These are phyloP conservation scores for Notocelia uddmanniana DNA, from an alignment of 2,888 invertebrate genomes.

Conservation along the genomic window DNA sequence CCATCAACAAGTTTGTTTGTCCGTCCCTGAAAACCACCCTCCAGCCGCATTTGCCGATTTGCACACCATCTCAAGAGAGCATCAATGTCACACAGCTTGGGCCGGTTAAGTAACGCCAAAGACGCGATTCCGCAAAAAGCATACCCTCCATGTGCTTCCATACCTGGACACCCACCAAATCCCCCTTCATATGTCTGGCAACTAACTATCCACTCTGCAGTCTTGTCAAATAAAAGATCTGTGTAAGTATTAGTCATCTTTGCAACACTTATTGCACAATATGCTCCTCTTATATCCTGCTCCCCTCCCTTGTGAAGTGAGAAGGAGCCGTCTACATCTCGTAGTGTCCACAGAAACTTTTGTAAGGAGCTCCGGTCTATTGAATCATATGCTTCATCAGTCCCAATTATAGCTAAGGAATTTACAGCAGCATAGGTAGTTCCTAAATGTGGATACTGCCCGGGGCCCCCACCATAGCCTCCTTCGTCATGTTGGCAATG, in stretches of 20 bases:
- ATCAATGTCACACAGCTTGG: slow-evolving; percentile 90
- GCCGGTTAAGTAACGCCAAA: slow-evolving; percentile 92
- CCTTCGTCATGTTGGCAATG: slow-evolving; percentile 92
- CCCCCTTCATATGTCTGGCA: slow-evolving; percentile 99
- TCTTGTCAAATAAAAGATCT: slow-evolving; percentile 92
- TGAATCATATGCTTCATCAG: slow-evolving; percentile 93
- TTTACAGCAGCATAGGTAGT: slow-evolving; percentile 99
- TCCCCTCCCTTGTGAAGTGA: slow-evolving; percentile 97
- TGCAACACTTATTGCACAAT: slow-evolving; percentile 97
- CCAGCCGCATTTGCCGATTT: slow-evolving; percentile 96
- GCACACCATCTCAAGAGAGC: slow-evolving; percentile 94
- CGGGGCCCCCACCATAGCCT: slow-evolving; percentile 98
- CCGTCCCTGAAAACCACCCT: slow-evolving; percentile 99
- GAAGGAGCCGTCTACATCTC: slow-evolving; percentile 95
- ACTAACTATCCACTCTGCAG: slow-evolving; percentile 96
- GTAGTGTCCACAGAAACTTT: slow-evolving; percentile 92
- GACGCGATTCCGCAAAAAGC: slow-evolving; percentile 98
- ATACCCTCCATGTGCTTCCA: slow-evolving; percentile 99
- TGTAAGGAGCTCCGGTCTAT: slow-evolving; percentile 92
- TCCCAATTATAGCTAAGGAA: slow-evolving; percentile 95
- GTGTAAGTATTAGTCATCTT: slow-evolving; percentile 93
- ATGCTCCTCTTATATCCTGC: slow-evolving; percentile 97
- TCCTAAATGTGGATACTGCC: slow-evolving; percentile 96
- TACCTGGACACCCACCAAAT: slow-evolving; percentile 94
- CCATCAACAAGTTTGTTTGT: slow-evolving; percentile 99